phyloP scores from a whole-genome alignment of 1,140 invertebrate species.

The Harpegnathos saltator region DNA sequence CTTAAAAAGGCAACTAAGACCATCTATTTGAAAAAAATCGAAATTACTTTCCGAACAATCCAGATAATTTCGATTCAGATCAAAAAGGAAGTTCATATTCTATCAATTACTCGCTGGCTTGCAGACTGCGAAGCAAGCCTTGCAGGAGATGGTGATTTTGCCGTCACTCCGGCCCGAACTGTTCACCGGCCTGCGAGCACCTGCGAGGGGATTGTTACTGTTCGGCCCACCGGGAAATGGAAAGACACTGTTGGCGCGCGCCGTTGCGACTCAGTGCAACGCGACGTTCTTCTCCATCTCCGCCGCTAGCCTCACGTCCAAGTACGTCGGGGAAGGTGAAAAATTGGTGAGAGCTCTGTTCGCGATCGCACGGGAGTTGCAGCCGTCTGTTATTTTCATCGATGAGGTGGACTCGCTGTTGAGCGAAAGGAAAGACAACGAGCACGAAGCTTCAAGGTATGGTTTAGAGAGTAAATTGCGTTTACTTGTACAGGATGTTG shows the following conservation, averaged over 20 bases:
- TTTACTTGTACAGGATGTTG: background rate
- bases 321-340: conserved; percentile 99
- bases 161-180: conserved; percentile 97
- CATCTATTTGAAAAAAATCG: too few species aligned
- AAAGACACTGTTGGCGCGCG: conserved; percentile 96
- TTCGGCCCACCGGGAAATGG: conserved; percentile 98
- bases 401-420: conserved; percentile 98
- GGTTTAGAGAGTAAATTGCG: background rate
- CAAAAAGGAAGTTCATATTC: background rate
- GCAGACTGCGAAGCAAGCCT: conserved; percentile 95
- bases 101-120: conserved; percentile 45
- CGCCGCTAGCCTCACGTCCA: conserved; percentile 98
- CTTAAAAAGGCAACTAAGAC: too few species aligned
- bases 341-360: conserved; percentile 98
- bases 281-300: conserved; percentile 99
- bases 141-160: conserved; percentile 98
- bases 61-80: too few species aligned
- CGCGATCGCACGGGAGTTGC: conserved; percentile 95
- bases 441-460: conserved; percentile 95
- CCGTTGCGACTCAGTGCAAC: conserved; percentile 95
- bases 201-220: conserved; percentile 96
- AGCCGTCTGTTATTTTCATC: conserved; percentile 98
- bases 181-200: conserved; percentile 95
- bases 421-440: conserved; percentile 95
- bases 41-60: too few species aligned